phyloP scores from a whole-genome alignment of 2,797 vertebrate genomes.

The Eulemur mongoz region DNA sequence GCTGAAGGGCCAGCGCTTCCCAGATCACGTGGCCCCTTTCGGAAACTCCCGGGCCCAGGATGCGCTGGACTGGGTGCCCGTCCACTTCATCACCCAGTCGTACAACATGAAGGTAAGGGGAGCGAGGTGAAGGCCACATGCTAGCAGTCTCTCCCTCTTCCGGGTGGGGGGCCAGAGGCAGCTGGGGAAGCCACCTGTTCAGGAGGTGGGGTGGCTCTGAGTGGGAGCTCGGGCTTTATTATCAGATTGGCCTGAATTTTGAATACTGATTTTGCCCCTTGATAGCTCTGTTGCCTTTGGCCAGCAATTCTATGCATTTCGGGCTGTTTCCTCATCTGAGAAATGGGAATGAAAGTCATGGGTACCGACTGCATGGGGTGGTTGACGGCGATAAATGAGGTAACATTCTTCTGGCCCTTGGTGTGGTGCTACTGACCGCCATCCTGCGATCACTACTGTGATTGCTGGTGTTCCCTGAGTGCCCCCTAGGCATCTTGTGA shows the following conservation, averaged over 20 bases:
- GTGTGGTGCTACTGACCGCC: not conserved
- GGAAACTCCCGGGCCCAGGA: constrained; percentile 90
- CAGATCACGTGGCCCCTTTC: constrained; percentile 92
- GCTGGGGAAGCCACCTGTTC: not conserved
- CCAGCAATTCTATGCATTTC: not conserved
- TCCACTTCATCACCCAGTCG: constrained; percentile 73
- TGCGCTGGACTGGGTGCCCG: constrained; percentile 91
- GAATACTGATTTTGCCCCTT: not conserved
- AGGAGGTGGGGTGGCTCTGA: not conserved
- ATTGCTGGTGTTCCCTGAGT: not conserved
- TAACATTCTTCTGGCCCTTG: not conserved
- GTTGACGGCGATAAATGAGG: not conserved
- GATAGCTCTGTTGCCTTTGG: not conserved
- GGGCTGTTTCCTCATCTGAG: not conserved
- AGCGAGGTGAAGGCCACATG: not conserved
- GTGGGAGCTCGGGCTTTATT: not conserved
- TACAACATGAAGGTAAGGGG: constrained; percentile 48
- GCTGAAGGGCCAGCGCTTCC: constrained; percentile 90
- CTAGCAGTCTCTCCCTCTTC: too few species aligned
- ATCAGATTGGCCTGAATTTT: not conserved
- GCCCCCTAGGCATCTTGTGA: not conserved
- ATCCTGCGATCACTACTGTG: not conserved
- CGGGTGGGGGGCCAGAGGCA: fast-evolving
- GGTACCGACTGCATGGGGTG: not conserved
- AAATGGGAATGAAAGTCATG: not conserved